Base-by-base conservation (phyloP, 2,888 invertebrate species). In the Dioctria linearis region DNA sequence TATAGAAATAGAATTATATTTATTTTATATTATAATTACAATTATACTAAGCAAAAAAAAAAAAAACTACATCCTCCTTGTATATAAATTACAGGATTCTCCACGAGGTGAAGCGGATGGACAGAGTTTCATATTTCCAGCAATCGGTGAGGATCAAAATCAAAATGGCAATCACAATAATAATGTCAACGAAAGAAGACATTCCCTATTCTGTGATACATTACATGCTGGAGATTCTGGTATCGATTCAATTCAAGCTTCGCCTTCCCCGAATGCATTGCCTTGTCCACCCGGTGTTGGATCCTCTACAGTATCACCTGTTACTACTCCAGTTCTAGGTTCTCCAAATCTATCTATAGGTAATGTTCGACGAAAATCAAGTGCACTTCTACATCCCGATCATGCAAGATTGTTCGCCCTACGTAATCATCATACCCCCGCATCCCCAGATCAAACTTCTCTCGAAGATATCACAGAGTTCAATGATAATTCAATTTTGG, bases 221-320 rank as follows among this genome's bases (percentile, higher is more conserved):
- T 86, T 89, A 83, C 90, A 91, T 84, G 90, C 90, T 71, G 91
- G 91, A 84, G 94, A 94, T 87, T 94, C 93, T 25, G 94, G 94
- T 81, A 94, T 94, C 86, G 93, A 94, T 84, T 94, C 94, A 11
- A 92, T 92, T 82, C 94, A 94, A 91, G 93, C 93, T 84, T 91
- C 91, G 57, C 91, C 91, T 4, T 90, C 90, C 78, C 91, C 91
- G 11, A 89, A 89, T 82, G 88, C 89, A 57, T 86, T 89, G 82
- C 86, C 87, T n/a, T 87, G 87, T 6, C 88, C 88, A 11, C 88
- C 88, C 46, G 88, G 79, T 9, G 85, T 86, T n/a, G 87, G 87
- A 46, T 89, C 90, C 61, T 86, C 88, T 46, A 85, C 87, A 67
- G 86, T 85, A 39, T 88, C 88, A 66, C 89, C 88, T n/a, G 86